Evolutionary conservation across 2,888 invertebrate genomes (phyloP).

Genomic region (Chymomyza caudatula): DNA sequence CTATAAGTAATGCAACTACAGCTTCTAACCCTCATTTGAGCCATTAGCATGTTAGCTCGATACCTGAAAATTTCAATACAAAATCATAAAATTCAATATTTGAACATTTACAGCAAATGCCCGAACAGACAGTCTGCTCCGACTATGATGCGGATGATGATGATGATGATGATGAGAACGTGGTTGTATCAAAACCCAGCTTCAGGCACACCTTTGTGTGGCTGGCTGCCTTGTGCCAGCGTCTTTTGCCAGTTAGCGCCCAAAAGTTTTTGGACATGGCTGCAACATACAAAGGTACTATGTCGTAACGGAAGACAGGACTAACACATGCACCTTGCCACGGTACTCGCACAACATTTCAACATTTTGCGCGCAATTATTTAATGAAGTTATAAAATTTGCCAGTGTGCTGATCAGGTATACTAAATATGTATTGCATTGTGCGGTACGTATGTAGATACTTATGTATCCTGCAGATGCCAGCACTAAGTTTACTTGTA

Average conservation of each 20-base stretch:
- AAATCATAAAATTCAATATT: constrained; percentile 73
- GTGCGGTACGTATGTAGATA: constrained; percentile 13
- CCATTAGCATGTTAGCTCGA: constrained; percentile 7
- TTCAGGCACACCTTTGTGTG: not conserved
- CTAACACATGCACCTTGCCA: constrained; percentile 33
- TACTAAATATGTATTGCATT: constrained; percentile 13
- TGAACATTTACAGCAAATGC: constrained; percentile 46
- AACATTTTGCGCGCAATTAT: constrained; percentile 70
- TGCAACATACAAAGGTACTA: not conserved
- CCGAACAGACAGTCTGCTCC: not conserved
- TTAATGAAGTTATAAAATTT: constrained; percentile 73
- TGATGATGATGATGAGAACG: not conserved
- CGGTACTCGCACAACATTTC: constrained; percentile 24
- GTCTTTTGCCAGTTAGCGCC: constrained; percentile 66
- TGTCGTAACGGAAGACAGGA: constrained; percentile 14
- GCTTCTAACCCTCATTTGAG: constrained; percentile 45
- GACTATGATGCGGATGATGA: not conserved
- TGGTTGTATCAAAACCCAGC: not conserved
- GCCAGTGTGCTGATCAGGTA: constrained; percentile 51
- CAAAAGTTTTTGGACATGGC: constrained; percentile 45
- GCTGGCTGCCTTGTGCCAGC: constrained; percentile 18
- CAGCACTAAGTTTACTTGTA: constrained; percentile 27
- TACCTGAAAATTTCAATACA: constrained; percentile 50
- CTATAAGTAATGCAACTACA: constrained; percentile 42
- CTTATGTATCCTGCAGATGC: constrained; percentile 22